phyloP scores from a whole-genome alignment of 2,797 vertebrate genomes.

The Falco biarmicus region DNA sequence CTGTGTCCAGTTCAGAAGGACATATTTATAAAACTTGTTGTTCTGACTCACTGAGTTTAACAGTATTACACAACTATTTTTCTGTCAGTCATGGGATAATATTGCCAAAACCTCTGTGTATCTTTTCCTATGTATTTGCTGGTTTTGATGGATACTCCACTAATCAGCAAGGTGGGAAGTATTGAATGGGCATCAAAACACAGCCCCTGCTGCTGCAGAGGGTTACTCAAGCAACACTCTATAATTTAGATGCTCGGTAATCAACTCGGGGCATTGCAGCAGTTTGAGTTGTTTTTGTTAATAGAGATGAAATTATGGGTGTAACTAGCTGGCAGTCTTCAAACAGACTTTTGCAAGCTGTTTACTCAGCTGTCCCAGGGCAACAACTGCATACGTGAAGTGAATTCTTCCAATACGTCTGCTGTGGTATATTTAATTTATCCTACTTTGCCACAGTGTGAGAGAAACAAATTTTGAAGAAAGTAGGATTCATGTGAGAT shows the following conservation, averaged over 20 bases:
- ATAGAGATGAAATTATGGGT: slow-evolving; percentile 86
- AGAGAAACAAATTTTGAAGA: not conserved
- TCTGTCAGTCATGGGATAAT: slow-evolving; percentile 70
- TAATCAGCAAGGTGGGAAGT: slow-evolving; percentile 74
- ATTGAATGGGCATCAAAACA: slow-evolving; percentile 69
- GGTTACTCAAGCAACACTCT: slow-evolving; percentile 75
- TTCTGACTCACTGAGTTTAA: slow-evolving; percentile 66
- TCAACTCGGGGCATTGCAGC: slow-evolving; percentile 71
- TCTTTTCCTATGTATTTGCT: slow-evolving; percentile 73
- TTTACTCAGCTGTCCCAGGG: slow-evolving; percentile 85
- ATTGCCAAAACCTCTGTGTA: slow-evolving; percentile 69
- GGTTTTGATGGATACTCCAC: slow-evolving; percentile 71
- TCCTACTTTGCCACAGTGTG: slow-evolving; percentile 72
- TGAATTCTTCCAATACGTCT: slow-evolving; percentile 79
- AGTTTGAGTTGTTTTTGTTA: slow-evolving; percentile 84
- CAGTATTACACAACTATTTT: slow-evolving; percentile 76
- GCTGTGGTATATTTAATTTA: slow-evolving; percentile 74
- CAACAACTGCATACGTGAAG: slow-evolving; percentile 81
- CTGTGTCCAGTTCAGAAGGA: slow-evolving; percentile 57
- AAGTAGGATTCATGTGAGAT: not conserved
- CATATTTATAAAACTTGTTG: slow-evolving; percentile 65
- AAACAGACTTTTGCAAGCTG: slow-evolving; percentile 81
- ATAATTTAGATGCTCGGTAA: slow-evolving; percentile 73
- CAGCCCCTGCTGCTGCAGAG: slow-evolving; percentile 69
- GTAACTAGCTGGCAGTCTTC: slow-evolving; percentile 84